phyloP scores from a whole-genome alignment of 2,113 vertebrate species.

The Chrysemys picta region DNA sequence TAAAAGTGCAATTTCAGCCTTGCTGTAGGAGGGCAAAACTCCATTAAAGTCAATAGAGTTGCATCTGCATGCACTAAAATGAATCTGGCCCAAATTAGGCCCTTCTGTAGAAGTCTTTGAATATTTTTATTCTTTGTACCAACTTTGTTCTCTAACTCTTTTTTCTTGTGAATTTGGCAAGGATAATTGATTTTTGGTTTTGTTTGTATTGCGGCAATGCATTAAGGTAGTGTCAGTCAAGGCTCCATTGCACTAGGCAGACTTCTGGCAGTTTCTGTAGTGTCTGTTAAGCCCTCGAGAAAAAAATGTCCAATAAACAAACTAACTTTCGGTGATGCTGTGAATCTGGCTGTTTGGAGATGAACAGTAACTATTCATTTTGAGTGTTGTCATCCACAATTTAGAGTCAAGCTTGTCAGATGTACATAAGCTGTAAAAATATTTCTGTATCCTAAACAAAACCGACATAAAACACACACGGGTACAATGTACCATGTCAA shows the following conservation, averaged over 20 bases:
- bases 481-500: fast-evolving
- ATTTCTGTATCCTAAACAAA: background rate
- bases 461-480: fast-evolving
- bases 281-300: background rate
- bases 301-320: conserved; percentile 26
- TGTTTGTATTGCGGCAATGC: background rate
- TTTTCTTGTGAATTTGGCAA: background rate
- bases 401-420: background rate
- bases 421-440: background rate
- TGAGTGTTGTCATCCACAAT: background rate
- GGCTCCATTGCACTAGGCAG: background rate
- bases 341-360: background rate
- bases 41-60: background rate
- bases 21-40: background rate
- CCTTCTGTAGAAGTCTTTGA: background rate
- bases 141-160: background rate
- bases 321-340: background rate
- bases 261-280: background rate
- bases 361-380: background rate
- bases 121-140: background rate
- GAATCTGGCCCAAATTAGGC: fast-evolving
- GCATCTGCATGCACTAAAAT: fast-evolving
- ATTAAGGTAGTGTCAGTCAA: background rate
- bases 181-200: background rate
- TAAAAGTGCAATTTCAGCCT: background rate